These are phyloP conservation scores for Danaus plexippus DNA, from an alignment of 1,140 invertebrate species.

Conservation along the genomic window DNA sequence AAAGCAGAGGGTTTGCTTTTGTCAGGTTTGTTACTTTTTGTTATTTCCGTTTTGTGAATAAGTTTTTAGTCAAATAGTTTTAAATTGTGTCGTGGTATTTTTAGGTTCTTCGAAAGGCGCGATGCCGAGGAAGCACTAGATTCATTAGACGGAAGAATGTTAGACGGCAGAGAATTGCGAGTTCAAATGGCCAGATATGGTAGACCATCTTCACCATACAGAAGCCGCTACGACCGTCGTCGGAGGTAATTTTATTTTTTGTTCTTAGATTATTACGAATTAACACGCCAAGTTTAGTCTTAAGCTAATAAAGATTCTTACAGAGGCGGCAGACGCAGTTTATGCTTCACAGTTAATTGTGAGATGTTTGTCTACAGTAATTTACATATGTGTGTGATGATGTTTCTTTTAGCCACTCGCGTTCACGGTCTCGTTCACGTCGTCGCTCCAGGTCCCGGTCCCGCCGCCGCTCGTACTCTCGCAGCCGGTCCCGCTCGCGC, in stretches of 20 bases:
- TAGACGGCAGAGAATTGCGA: constrained; percentile 96
- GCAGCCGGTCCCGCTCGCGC: constrained; percentile 56
- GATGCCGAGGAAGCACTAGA: constrained; percentile 97
- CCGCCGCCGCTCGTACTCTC: constrained; percentile 48
- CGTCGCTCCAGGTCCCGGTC: constrained; percentile 63
- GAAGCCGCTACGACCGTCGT: constrained; percentile 64
- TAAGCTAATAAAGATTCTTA: constrained; percentile 16
- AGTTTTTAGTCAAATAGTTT: too few relatives aligned
- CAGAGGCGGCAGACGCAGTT: constrained; percentile 9
- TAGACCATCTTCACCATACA: constrained; percentile 86
- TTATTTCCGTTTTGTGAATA: constrained; percentile 1
- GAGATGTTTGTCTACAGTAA: constrained; percentile 6
- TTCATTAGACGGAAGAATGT: constrained; percentile 93
- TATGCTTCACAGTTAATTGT: neutral
- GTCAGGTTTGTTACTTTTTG: constrained; percentile 79
- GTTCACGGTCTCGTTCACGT: constrained; percentile 61
- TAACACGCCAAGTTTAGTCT: neutral
- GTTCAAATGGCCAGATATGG: constrained; percentile 98
- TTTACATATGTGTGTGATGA: constrained; percentile 27
- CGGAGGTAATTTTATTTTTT: constrained; percentile 36
- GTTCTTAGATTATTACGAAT: neutral
- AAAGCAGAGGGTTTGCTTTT: constrained; percentile 97
- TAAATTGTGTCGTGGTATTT: constrained; percentile 6
- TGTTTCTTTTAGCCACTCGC: constrained; percentile 54
- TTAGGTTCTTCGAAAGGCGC: constrained; percentile 93